These are phyloP conservation scores for Diaprepes abbreviatus DNA, from an alignment of 2,888 invertebrate genomes.

Conservation along the genomic window DNA sequence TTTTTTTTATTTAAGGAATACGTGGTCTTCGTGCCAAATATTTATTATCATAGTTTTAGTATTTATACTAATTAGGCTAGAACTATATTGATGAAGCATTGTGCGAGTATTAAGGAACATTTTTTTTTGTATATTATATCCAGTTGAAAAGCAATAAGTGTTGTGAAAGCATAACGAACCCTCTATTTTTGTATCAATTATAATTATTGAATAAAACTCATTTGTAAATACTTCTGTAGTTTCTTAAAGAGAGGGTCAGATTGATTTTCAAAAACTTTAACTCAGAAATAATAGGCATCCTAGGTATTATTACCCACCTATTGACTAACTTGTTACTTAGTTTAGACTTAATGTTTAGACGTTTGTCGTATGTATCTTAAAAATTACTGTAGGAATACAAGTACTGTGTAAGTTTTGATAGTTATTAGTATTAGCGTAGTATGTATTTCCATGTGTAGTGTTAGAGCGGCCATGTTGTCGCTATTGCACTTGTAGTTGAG, in stretches of 20 bases:
- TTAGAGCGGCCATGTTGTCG: conserved; percentile 63
- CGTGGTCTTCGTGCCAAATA: conserved; percentile 53
- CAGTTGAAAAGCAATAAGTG: conserved; percentile 66
- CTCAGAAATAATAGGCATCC: conserved; percentile 53
- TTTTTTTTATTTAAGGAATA: conserved; percentile 20
- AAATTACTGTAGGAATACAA: conserved; percentile 66
- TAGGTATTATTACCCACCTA: conserved; percentile 47
- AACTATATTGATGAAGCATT: conserved; percentile 1
- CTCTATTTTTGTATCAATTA: conserved; percentile 71
- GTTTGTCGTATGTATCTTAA: conserved; percentile 66
- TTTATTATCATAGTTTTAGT: conserved; percentile 37
- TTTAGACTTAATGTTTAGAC: conserved; percentile 62
- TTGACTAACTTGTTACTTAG: conserved; percentile 48
- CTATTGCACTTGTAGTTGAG: conserved; percentile 70
- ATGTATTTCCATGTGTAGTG: conserved; percentile 68
- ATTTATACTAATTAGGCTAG: conserved; percentile 20
- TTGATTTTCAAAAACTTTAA: conserved; percentile 58
- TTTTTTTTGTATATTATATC: conserved; percentile 10
- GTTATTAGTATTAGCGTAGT: conserved; percentile 62
- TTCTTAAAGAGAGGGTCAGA: conserved; percentile 62
- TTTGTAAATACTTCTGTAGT: conserved; percentile 60
- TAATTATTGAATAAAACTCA: conserved; percentile 62
- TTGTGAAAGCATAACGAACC: conserved; percentile 69
- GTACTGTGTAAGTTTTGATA: conserved; percentile 65
- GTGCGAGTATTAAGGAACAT: neutral